Conservation (phyloP, 2,113 vertebrate genomes). For the Mesitornis unicolor region DNA sequence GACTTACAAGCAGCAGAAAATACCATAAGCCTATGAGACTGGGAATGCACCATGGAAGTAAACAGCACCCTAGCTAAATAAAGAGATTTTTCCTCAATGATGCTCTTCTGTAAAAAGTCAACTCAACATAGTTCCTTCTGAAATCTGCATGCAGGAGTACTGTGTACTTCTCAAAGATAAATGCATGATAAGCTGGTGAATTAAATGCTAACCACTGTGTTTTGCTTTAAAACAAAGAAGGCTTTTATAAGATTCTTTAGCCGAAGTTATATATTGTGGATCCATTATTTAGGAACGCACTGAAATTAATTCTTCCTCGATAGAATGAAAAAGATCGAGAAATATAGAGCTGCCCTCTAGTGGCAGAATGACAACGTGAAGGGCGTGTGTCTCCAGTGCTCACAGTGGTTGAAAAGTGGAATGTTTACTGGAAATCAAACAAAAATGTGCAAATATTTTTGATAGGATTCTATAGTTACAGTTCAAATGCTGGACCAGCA, state of each 20-base stretch:
- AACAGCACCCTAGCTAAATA: not conserved
- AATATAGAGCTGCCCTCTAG: slow-evolving; percentile 71
- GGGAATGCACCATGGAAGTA: not conserved
- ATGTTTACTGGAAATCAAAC: not conserved
- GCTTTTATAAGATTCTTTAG: not conserved
- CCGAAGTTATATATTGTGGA: not conserved
- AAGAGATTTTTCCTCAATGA: not conserved
- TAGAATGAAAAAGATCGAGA: not conserved
- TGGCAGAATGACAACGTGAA: slow-evolving; percentile 7
- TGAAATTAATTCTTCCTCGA: not conserved
- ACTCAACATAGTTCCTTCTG: not conserved
- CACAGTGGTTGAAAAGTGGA: not conserved
- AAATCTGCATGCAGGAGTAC: not conserved
- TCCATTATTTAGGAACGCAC: not conserved
- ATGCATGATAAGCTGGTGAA: not conserved
- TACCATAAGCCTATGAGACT: not conserved
- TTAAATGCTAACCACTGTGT: not conserved
- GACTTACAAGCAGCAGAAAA: not conserved
- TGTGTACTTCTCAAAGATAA: not conserved
- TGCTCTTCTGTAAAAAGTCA: not conserved
- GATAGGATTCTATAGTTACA: not conserved
- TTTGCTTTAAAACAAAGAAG: not conserved
- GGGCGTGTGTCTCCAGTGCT: not conserved
- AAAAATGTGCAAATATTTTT: not conserved
- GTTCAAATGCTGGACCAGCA: not conserved